Evolutionary conservation across 1,140 invertebrate species (phyloP).

Genomic region (Potamilus streckersoni): DNA sequence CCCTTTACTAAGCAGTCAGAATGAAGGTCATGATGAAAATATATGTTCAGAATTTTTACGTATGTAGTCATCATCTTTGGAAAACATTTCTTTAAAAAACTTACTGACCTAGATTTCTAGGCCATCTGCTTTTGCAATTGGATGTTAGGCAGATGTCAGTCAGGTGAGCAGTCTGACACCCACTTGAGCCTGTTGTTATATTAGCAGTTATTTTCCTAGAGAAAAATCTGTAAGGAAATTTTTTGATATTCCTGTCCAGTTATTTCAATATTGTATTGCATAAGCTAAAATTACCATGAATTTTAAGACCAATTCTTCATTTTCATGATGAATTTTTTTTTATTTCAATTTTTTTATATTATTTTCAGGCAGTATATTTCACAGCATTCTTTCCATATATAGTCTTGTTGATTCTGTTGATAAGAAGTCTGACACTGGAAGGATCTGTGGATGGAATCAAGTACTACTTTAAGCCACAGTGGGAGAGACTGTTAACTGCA

Average conservation of each 20-base stretch:
- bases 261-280: background rate
- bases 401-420: slow-evolving; percentile 66
- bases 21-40: too few species aligned
- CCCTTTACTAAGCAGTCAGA: too few species aligned
- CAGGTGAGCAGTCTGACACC: too few species aligned
- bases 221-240: background rate
- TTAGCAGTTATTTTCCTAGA: too few species aligned
- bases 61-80: too few species aligned
- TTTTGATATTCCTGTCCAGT: background rate
- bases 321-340: background rate
- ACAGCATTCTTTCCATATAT: slow-evolving; percentile 71
- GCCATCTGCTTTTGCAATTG: too few species aligned
- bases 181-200: too few species aligned
- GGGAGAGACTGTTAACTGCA: slow-evolving; percentile 49
- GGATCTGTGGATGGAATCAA: slow-evolving; percentile 84
- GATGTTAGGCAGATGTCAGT: too few species aligned
- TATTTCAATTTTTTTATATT: background rate
- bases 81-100: too few species aligned
- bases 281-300: background rate
- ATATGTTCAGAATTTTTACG: too few species aligned
- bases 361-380: slow-evolving; percentile 71
- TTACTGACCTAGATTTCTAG: too few species aligned
- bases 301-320: too few species aligned
- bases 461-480: slow-evolving; percentile 83
- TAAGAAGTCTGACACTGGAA: slow-evolving; percentile 75